Evolutionary conservation across 2,113 vertebrate genomes (phyloP), one percentile per base, ranked within the genome.

Genomic region (Entelurus aequoreus): DNA sequence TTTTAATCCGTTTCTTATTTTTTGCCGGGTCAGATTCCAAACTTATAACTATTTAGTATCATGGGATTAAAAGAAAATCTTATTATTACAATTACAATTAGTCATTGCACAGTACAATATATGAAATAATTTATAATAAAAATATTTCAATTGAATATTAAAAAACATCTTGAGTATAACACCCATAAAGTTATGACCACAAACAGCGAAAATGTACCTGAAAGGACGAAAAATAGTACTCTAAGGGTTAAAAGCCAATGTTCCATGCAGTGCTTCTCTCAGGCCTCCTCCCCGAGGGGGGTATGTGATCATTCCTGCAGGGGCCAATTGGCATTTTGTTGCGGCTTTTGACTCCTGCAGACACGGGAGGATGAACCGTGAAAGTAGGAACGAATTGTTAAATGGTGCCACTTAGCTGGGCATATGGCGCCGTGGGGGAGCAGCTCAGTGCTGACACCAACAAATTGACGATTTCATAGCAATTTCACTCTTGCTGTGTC

Each of bases 391-490:
- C 88, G 87, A 91, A 90, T 91, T 72, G 87, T 76, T 84, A 72
- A 88, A 87, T 81, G 55, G 84, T 74, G 79, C 54, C 74, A 83
- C 81, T 85, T 77, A 86, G 82, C 79, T 60, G 75, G 86, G 84
- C 86, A 88, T 89, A 88, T 89, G 85, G 86, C 54, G 63, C 79
- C 48, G 63, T 60, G 68, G 71, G 71, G 71, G 64, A 78, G 80
- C 66, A 60, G 71, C 21, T 37, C 47, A 69, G 76, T 54, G 85
- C 81, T 83, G 85, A 86, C 82, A 82, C 77, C 77, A 83, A 90
- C 89, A 90, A 90, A 91, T 90, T 89, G 87, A 84, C 87, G 55
- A 89, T 90, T 91, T 92, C 88, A 90, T 90, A 89, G 82, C 78
- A 83, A 90, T 89, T 88, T 86, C 78, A 81, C 60, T 78, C 75